Evolutionary conservation across 2,113 vertebrate genomes (phyloP).

Genomic region (Irena cyanogastra): DNA sequence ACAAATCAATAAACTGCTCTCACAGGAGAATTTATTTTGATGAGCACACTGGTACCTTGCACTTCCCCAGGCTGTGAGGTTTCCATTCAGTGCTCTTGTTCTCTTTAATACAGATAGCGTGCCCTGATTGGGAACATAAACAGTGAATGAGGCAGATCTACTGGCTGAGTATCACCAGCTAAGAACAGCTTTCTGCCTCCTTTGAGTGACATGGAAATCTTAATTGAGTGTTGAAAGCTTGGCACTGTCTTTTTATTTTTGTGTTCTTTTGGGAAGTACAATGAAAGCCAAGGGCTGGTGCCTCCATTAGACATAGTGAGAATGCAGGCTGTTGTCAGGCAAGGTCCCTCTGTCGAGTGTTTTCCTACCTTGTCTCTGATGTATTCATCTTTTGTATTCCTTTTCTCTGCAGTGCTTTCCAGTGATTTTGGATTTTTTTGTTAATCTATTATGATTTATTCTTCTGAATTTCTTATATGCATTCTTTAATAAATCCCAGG

Average conservation of each 20-base stretch:
- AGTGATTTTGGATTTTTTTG: neutral
- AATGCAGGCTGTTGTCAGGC: neutral
- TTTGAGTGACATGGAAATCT: neutral
- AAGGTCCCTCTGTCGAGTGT: neutral
- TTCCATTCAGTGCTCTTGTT: neutral
- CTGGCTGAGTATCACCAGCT: neutral
- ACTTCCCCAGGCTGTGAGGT: neutral
- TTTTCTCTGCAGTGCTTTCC: neutral
- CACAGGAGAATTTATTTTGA: slow-evolving; percentile 30
- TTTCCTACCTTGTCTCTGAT: neutral
- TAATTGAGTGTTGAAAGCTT: neutral
- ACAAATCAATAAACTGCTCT: slow-evolving; percentile 63
- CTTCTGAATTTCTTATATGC: neutral
- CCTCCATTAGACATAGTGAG: neutral
- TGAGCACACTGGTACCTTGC: neutral
- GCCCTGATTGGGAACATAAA: neutral
- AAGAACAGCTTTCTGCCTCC: neutral
- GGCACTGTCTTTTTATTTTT: neutral
- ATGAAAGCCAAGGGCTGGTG: neutral
- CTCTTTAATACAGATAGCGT: neutral
- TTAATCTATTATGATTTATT: neutral
- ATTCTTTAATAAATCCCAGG: neutral
- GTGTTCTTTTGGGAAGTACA: neutral
- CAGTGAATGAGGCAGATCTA: neutral
- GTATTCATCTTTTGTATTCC: neutral